These are phyloP conservation scores for Meteorus sp. DNA, from an alignment of 1,140 invertebrate genomes.

Conservation along the genomic window DNA sequence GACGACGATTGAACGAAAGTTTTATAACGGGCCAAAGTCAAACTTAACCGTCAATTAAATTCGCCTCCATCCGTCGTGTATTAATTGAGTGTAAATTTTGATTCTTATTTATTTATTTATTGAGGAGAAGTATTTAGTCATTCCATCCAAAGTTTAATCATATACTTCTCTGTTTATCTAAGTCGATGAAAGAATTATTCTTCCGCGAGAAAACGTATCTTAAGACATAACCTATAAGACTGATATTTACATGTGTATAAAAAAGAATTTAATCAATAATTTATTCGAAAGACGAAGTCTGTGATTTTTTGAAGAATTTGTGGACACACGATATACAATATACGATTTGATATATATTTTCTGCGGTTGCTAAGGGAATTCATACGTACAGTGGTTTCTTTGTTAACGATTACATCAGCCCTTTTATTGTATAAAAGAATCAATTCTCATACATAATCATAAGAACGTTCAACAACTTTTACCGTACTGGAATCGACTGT, in stretches of 20 bases:
- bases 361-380: no score
- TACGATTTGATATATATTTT: no score
- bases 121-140: constrained; percentile 1
- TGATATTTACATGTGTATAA: background rate
- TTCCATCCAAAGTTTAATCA: constrained; percentile 2
- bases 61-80: background rate
- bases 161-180: background rate
- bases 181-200: background rate
- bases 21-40: background rate
- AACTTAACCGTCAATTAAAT: background rate
- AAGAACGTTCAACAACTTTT: background rate
- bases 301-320: no score
- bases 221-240: background rate
- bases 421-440: no score
- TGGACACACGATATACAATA: no score
- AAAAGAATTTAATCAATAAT: background rate
- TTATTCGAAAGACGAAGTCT: no score
- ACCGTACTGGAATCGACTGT: background rate
- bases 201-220: background rate
- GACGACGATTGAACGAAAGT: background rate
- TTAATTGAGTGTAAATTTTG: background rate
- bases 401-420: no score
- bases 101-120: no score
- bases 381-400: no score
- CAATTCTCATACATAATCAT: background rate